Evolutionary conservation across 2,888 invertebrate genomes (phyloP), one percentile per base, ranked within the genome.

Genomic region (Dynastes tityus): DNA sequence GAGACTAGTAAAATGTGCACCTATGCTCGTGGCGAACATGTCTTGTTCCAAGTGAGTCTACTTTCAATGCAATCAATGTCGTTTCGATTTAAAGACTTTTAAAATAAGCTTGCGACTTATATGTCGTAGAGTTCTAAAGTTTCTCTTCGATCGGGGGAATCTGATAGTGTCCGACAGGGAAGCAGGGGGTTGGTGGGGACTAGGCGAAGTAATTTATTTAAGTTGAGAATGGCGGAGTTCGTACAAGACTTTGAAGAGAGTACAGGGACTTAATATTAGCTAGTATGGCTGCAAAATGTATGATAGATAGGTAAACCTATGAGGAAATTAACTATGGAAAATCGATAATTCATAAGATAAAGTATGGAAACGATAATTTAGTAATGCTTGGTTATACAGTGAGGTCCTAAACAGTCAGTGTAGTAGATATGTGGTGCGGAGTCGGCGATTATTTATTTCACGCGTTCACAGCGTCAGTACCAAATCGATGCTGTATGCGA

Each of bases 61-160:
- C 49, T 67, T 67, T 67, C 67, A 45, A 67, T 67, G 67, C 67
- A 67, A 67, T 67, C 40, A 45, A 67, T 67, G 67, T 40, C 67
- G 67, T 67, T 67, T 49, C 67, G 45, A 67, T 49, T 67, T 49
- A 49, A 27, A 67, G 67, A 45, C 45, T 45, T 64, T 64, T 49
- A 45, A 67, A 67, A 67, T 67, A 67, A 67, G 45, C 67, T 67
- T 29, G 63, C 32, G 32, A 63, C 63, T 63, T 63, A 63, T 63
- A 29, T 32, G 32, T 3, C 63, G 63, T 6, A 32, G 22, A 63
- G 63, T 63, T 63, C 27, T 63, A 63, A 63, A 63, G 63, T 63
- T 63, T 63, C 29, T 22, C 32, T 63, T 13, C 63, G 63, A 4
- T 27, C 27, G 29, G 32, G 22, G 9, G 63, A 63, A 63, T 63